A percentile compares a stretch with the other conserved stretches of the same genome.
Evolutionary conservation across 2,797 vertebrate genomes (phyloP).

Genomic region (Monodelphis domestica): DNA sequence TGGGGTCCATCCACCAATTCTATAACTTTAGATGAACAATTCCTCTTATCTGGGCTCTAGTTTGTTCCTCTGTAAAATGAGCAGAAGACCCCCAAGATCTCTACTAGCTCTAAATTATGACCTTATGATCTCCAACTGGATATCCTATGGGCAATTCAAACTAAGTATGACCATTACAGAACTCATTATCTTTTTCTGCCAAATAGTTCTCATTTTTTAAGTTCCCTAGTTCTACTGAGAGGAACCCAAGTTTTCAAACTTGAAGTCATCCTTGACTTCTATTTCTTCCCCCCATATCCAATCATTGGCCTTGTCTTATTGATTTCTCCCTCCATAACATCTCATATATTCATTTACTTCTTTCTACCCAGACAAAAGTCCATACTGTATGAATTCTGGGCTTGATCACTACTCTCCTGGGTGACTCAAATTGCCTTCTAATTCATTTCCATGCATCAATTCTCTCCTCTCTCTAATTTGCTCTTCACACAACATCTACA

Average conservation of each 20-base stretch:
- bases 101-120: too few relatives aligned
- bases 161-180: not conserved
- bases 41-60: too few relatives aligned
- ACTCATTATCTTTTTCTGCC: not conserved
- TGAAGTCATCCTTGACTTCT: not conserved
- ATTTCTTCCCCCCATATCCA: not conserved
- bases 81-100: too few relatives aligned
- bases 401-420: not conserved
- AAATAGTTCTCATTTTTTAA: not conserved
- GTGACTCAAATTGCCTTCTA: not conserved
- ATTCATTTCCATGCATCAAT: not conserved
- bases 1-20: too few relatives aligned
- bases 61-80: too few relatives aligned
- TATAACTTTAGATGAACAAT: too few relatives aligned
- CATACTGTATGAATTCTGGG: not conserved
- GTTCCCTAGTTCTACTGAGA: not conserved
- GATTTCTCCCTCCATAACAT: not conserved
- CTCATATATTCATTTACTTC: not conserved
- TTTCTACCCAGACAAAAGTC: not conserved
- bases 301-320: not conserved
- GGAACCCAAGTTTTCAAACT: not conserved
- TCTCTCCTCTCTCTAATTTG: not conserved
- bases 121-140: too few relatives aligned
- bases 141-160: not conserved
- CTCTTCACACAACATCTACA: not conserved